Base-by-base conservation (phyloP, 2,113 vertebrate species). In the Callionymus lyra region DNA sequence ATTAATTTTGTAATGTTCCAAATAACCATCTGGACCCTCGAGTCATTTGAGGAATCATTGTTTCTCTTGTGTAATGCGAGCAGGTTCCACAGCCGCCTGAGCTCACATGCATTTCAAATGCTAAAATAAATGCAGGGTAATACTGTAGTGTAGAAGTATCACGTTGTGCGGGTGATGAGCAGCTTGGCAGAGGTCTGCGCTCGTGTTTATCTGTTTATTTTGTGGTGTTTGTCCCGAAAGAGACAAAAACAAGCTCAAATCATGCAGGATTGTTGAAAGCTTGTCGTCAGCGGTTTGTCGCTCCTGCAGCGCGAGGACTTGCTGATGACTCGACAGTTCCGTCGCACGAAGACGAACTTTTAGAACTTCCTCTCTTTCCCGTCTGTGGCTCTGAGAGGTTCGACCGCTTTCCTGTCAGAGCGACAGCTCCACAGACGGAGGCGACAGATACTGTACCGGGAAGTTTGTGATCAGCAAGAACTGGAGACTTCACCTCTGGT, bases 331-430 rank as follows among this genome's bases (percentile, higher is more conserved):
- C 9, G n/a, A 51, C 44, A 9, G 3, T 56, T 53, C 31, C 19
- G 47, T 13, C 6, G 16, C 53, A 45, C 9, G 2, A 46, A 63
- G 41, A 31, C 31, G 39, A 57, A 54, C 53, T 4, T 0, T 50
- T 65, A n/a, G 6, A 17, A 34, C 65, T 72, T 75, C 68, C 65
- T 51, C 40, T 52, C 27, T 65, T 78, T 78, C 71, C 75, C 56
- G 57, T 68, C 56, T 50, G 65, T 41, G 2, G 2, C 18, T 2
- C n/a, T 11, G 15, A 38, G 39, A 41, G 15, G 0, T 21, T 49
- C 4, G 1, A 11, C 60, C 44, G 35, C 33, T 59, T 77, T 74
- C 68, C 70, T 50, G 41, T 68, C 40, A 31, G 6, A 1, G n/a
- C 50, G 50, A 45, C 52, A 50, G 6, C 47, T 13, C 1, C 11